These are phyloP conservation scores for Sesamia inferens DNA, from an alignment of 2,888 invertebrate species.

Conservation along the genomic window DNA sequence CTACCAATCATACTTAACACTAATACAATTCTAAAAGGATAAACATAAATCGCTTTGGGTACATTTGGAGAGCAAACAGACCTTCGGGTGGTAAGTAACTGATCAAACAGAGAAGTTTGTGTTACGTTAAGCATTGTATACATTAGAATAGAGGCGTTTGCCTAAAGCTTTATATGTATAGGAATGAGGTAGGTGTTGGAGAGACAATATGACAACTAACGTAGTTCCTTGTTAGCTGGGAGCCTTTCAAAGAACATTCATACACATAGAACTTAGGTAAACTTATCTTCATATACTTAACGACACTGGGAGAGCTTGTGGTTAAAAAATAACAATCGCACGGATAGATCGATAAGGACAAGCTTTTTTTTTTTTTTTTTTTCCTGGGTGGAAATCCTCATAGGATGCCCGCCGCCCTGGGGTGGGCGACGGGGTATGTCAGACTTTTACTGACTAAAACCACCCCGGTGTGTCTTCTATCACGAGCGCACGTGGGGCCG, in stretches of 20 bases:
- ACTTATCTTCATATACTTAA: background rate
- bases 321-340: no score
- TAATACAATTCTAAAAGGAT: conserved; percentile 62
- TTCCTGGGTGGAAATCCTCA: no score
- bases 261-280: background rate
- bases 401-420: no score
- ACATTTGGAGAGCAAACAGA: conserved; percentile 56
- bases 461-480: no score
- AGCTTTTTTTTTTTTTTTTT: no score
- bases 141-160: conserved; percentile 49
- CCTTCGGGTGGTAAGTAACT: conserved; percentile 64
- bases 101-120: conserved; percentile 70
- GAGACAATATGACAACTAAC: conserved; percentile 5
- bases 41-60: conserved; percentile 68
- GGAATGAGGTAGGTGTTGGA: conserved; percentile 17
- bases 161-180: conserved; percentile 27
- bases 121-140: conserved; percentile 62
- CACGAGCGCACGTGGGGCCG: no score
- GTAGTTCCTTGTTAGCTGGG: background rate
- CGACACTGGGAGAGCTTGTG: no score
- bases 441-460: no score
- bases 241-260: background rate
- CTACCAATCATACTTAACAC: conserved; percentile 37
- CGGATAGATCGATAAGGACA: no score
- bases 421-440: no score